These are phyloP conservation scores for Hirudo medicinalis DNA, from an alignment of 1,140 invertebrate species.

Conservation along the genomic window DNA sequence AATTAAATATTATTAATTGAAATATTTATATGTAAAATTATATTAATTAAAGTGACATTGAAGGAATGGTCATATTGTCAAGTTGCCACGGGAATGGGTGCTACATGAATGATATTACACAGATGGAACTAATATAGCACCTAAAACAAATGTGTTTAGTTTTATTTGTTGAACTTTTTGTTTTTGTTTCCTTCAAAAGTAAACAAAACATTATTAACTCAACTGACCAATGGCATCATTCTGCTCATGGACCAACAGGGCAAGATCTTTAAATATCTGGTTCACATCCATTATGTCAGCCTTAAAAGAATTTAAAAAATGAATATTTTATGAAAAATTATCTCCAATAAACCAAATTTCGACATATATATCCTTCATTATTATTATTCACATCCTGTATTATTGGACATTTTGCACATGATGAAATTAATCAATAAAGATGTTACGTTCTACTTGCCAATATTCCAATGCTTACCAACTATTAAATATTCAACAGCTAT, in stretches of 20 bases:
- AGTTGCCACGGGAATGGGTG: too few relatives aligned
- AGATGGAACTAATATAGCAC: too few relatives aligned
- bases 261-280: conserved; percentile 94
- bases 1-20: too few relatives aligned
- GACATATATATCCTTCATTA: too few relatives aligned
- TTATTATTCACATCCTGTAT: not conserved
- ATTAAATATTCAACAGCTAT: not conserved
- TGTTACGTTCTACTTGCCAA: not conserved
- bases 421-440: too few relatives aligned
- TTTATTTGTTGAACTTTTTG: not conserved
- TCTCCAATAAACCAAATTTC: not conserved
- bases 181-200: not conserved
- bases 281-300: conserved; percentile 88
- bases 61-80: too few relatives aligned
- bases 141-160: not conserved
- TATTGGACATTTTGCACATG: not conserved
- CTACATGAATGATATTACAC: too few relatives aligned
- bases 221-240: conserved; percentile 9
- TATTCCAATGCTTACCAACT: not conserved
- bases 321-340: conserved; percentile 18
- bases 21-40: too few relatives aligned
- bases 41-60: too few relatives aligned
- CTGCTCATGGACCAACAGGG: conserved; percentile 70
- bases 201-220: not conserved
- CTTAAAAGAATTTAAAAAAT: conserved; percentile 41